Evolutionary conservation across 2,888 invertebrate genomes (phyloP).

Genomic region (Leptopilina syphax): DNA sequence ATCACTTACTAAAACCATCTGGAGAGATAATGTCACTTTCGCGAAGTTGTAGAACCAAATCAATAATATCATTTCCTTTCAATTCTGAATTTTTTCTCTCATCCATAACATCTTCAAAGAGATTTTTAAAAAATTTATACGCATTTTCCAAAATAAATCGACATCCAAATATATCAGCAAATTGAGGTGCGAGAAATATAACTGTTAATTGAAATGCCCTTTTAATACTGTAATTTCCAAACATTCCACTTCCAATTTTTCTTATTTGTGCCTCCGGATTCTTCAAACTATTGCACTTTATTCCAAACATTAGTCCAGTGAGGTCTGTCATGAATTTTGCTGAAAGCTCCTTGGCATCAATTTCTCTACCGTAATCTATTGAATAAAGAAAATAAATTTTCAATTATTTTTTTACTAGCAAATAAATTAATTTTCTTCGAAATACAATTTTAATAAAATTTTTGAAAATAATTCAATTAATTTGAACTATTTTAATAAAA

Average conservation of each 20-base stretch:
- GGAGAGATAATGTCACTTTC: neutral
- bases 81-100: conserved; percentile 73
- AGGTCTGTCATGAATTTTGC: conserved; percentile 74
- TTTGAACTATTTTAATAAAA: too few relatives aligned
- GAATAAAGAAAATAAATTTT: neutral
- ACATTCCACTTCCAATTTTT: conserved; percentile 74
- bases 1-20: neutral
- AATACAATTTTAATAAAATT: neutral
- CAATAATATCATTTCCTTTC: conserved; percentile 68
- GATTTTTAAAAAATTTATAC: conserved; percentile 71
- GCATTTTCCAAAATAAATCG: conserved; percentile 73
- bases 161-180: conserved; percentile 71
- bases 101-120: conserved; percentile 75
- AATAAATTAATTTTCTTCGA: neutral
- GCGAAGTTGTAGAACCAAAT: neutral
- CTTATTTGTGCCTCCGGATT: conserved; percentile 76
- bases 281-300: conserved; percentile 76
- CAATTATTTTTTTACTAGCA: neutral
- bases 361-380: neutral
- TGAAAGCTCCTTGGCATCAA: conserved; percentile 69
- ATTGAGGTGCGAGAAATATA: conserved; percentile 65
- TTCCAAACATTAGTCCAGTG: conserved; percentile 77
- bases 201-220: conserved; percentile 72
- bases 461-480: too few relatives aligned
- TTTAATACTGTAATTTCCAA: conserved; percentile 64